A percentile compares a stretch with the other conserved stretches of the same genome.
Conservation (phyloP, 2,888 invertebrate genomes). For the Danaus chrysippus region DNA sequence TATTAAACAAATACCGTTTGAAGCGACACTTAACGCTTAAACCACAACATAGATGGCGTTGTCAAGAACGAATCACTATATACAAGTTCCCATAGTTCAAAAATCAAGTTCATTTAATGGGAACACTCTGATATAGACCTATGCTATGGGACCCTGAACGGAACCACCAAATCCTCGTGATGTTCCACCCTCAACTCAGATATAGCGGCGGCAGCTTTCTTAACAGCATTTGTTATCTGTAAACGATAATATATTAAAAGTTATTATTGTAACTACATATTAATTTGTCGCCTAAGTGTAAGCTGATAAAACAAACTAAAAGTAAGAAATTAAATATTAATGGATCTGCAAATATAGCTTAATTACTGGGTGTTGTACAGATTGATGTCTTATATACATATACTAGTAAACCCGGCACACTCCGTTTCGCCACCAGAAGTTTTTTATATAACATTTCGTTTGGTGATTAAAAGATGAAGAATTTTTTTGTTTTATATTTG, state of each 20-base stretch:
- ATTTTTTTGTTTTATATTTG: no score
- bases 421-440: no score
- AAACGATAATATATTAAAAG: slow-evolving; percentile 17
- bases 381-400: no score
- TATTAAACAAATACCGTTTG: background rate
- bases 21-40: slow-evolving; percentile 5
- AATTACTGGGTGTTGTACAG: no score
- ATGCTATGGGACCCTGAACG: slow-evolving; percentile 87
- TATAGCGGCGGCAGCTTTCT: slow-evolving; percentile 85
- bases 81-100: background rate
- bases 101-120: background rate
- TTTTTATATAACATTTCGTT: no score
- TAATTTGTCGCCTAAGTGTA: no score
- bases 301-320: no score
- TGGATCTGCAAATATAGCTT: no score
- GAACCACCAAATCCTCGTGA: slow-evolving; percentile 93
- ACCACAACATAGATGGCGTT: slow-evolving; percentile 3
- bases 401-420: no score
- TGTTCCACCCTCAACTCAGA: slow-evolving; percentile 91
- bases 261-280: background rate
- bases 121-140: slow-evolving; percentile 24
- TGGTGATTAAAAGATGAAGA: no score
- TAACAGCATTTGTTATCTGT: slow-evolving; percentile 85
- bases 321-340: no score
- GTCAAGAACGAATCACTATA: background rate